These are phyloP conservation scores for Parapsyche elsis DNA, from an alignment of 1,140 invertebrate species.

Conservation along the genomic window DNA sequence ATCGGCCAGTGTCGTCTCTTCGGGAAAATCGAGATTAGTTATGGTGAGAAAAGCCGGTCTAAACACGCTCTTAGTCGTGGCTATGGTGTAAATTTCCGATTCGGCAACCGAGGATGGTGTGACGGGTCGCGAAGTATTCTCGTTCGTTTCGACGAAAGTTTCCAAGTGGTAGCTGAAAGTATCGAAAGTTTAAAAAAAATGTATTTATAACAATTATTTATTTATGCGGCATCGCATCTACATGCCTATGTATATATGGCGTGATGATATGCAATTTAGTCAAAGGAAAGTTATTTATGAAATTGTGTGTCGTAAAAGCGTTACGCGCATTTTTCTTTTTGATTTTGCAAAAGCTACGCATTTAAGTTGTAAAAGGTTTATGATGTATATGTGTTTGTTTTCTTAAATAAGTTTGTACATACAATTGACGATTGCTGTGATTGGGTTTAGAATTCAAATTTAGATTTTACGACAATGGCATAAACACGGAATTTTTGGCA, in stretches of 20 bases:
- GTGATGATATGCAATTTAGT: background rate
- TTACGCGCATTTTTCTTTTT: background rate
- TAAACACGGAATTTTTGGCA: no score
- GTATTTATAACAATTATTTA: no score
- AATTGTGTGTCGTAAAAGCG: conserved; percentile 5
- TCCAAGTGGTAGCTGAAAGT: conserved; percentile 49
- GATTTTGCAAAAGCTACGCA: background rate
- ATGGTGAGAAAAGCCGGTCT: conserved; percentile 53
- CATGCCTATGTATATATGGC: background rate
- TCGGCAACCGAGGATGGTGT: conserved; percentile 33
- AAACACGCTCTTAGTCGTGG: conserved; percentile 49
- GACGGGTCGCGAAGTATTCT: background rate
- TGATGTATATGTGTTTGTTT: no score
- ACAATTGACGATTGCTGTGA: no score
- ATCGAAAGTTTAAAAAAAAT: no score
- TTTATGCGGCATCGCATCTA: background rate
- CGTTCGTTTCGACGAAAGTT: conserved; percentile 2
- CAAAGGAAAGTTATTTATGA: background rate
- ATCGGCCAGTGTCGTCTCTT: background rate
- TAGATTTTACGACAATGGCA: no score
- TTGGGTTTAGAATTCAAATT: no score
- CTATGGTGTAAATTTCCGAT: conserved; percentile 50
- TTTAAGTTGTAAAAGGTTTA: no score
- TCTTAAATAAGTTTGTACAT: no score
- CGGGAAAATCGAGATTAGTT: conserved; percentile 46